These are phyloP conservation scores for Podarcis muralis DNA, from an alignment of 2,113 vertebrate genomes.

Conservation along the genomic window DNA sequence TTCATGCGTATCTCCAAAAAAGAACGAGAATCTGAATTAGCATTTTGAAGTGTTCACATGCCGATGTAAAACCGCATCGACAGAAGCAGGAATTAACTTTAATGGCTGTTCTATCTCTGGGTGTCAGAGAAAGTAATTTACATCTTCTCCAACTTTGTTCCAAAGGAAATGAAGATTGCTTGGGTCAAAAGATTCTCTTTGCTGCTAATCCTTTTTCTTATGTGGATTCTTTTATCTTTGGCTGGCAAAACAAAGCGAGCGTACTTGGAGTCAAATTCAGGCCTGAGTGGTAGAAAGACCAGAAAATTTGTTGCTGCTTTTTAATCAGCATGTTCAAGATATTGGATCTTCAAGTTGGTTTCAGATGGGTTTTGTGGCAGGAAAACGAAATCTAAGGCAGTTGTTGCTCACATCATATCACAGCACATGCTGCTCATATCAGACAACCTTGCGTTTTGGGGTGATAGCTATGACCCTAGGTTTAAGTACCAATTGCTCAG, in stretches of 20 bases:
- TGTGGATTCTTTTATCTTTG: neutral
- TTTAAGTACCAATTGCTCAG: no score
- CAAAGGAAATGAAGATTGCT: neutral
- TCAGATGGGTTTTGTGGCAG: neutral
- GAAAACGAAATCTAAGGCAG: no score
- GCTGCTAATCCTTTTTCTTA: neutral
- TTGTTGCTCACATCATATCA: neutral
- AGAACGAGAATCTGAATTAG: neutral
- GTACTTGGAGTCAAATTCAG: constrained; percentile 24
- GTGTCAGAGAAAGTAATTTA: neutral
- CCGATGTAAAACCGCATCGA: neutral
- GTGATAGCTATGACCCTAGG: no score
- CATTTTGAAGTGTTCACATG: neutral
- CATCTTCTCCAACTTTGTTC: neutral
- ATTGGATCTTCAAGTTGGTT: neutral
- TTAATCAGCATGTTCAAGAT: neutral
- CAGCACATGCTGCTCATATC: no score
- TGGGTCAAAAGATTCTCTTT: neutral
- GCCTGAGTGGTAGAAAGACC: constrained; percentile 26
- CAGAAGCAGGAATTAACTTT: constrained; percentile 10
- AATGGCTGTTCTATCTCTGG: neutral
- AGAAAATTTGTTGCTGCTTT: neutral
- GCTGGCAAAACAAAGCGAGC: constrained; percentile 21
- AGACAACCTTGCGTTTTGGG: no score
- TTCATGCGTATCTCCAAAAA: neutral